Percentiles rank a stretch among this genome's conserved stretches.
phyloP scores from a whole-genome alignment of 1,140 invertebrate genomes.

The Papilio dardanus region DNA sequence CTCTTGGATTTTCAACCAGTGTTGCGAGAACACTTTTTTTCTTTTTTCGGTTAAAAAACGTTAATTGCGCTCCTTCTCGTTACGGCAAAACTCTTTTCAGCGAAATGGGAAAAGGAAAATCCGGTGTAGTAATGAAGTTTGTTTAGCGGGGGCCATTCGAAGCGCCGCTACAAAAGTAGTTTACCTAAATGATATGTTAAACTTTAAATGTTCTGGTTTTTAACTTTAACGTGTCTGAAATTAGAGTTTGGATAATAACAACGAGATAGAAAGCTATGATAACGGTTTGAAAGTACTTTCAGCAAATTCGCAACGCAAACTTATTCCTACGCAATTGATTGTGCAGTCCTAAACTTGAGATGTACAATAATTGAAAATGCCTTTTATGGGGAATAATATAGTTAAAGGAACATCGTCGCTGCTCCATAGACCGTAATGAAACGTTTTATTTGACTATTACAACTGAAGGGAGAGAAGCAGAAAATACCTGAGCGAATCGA shows the following conservation, averaged over 20 bases:
- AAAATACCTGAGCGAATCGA: constrained; percentile 16
- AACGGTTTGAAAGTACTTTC: neutral
- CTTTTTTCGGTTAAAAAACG: constrained; percentile 32
- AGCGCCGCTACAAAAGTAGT: constrained; percentile 30
- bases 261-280: neutral
- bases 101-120: constrained; percentile 37
- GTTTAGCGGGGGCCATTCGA: constrained; percentile 27
- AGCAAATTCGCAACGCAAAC: neutral
- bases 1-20: constrained; percentile 33
- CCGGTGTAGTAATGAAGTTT: constrained; percentile 33
- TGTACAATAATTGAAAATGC: neutral
- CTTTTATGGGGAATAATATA: neutral
- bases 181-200: constrained; percentile 29
- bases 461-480: neutral
- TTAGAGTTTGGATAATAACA: constrained; percentile 1
- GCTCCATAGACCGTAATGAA: neutral
- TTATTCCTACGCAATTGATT: neutral
- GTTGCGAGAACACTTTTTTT: constrained; percentile 1
- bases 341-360: neutral
- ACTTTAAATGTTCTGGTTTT: constrained; percentile 16
- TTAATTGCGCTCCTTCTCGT: constrained; percentile 39
- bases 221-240: neutral
- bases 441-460: neutral
- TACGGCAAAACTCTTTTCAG: constrained; percentile 38
- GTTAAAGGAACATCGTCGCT: neutral